phyloP scores from a whole-genome alignment of 1,140 invertebrate species.

The Zaprionus vittiger region DNA sequence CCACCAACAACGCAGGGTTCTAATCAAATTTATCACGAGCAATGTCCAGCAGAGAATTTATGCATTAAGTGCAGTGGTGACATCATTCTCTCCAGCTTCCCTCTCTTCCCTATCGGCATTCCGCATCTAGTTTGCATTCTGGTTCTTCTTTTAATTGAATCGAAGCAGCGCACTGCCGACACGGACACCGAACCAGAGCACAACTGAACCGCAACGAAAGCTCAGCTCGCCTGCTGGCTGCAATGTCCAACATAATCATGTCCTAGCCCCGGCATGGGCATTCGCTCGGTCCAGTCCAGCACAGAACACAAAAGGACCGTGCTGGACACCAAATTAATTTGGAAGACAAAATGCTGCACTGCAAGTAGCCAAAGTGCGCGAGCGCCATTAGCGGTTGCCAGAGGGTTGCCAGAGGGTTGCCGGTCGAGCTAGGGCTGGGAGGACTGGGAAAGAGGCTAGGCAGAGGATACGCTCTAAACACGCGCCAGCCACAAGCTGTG shows the following conservation, averaged over 20 bases:
- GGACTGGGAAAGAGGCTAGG: background rate
- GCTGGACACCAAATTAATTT: slow-evolving; percentile 77
- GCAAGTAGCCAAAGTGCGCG: slow-evolving; percentile 66
- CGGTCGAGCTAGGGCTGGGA: too few relatives aligned
- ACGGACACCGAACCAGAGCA: slow-evolving; percentile 13
- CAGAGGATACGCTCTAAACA: slow-evolving; percentile 40
- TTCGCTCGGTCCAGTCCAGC: slow-evolving; percentile 3
- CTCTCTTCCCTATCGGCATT: slow-evolving; percentile 41
- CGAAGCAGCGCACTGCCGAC: slow-evolving; percentile 48
- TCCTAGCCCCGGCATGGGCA: slow-evolving; percentile 31
- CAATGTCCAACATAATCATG: slow-evolving; percentile 78
- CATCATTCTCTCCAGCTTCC: slow-evolving; percentile 19
- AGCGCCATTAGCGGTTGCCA: slow-evolving; percentile 61
- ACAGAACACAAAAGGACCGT: slow-evolving; percentile 21
- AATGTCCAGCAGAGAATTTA: slow-evolving; percentile 76
- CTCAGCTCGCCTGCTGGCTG: slow-evolving; percentile 43
- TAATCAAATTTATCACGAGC: slow-evolving; percentile 66
- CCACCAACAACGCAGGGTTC: slow-evolving; percentile 36
- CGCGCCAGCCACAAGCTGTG: slow-evolving; percentile 52
- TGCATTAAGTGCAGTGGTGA: slow-evolving; percentile 75
- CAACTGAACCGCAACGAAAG: slow-evolving; percentile 12
- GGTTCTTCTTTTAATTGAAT: slow-evolving; percentile 69
- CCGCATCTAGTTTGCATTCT: slow-evolving; percentile 50
- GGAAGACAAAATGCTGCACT: slow-evolving; percentile 73
- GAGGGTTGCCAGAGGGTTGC: slow-evolving; percentile 24